Evolutionary conservation across 2,888 invertebrate genomes (phyloP).

Genomic region (Euplexia lucipara): DNA sequence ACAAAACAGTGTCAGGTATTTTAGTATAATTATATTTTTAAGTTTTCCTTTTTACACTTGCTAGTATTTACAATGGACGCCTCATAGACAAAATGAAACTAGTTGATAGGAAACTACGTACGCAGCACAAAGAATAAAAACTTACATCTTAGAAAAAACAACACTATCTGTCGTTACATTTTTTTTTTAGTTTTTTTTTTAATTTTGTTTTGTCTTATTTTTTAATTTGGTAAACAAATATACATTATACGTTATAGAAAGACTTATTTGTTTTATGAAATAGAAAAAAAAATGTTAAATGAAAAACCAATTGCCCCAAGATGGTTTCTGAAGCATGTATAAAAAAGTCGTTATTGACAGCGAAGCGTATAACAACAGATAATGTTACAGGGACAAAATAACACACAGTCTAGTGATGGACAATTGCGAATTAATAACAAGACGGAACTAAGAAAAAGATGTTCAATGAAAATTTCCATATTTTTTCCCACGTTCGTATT

Average conservation of each 20-base stretch:
- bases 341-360: conserved; percentile 51
- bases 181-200: no score
- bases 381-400: conserved; percentile 77
- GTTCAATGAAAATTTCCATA: no score
- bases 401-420: conserved; percentile 75
- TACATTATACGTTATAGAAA: no score
- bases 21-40: conserved; percentile 42
- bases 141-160: conserved; percentile 74
- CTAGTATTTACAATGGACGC: conserved; percentile 88
- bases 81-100: conserved; percentile 71
- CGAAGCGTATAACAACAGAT: conserved; percentile 75
- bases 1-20: conserved; percentile 79
- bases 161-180: conserved; percentile 72
- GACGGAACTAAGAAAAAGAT: no score
- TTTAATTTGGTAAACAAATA: not conserved
- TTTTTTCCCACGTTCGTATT: no score
- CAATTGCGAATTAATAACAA: conserved; percentile 50
- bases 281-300: conserved; percentile 18
- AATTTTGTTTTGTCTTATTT: no score
- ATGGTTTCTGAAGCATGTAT: conserved; percentile 47
- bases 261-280: not conserved
- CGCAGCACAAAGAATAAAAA: conserved; percentile 84
- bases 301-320: conserved; percentile 60
- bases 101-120: conserved; percentile 76
- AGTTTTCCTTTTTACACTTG: conserved; percentile 87